Percentiles rank a stretch among this genome's conserved stretches.
These are phyloP conservation scores for Torymus aiolomorphi DNA, from an alignment of 2,888 invertebrate species.

Conservation along the genomic window DNA sequence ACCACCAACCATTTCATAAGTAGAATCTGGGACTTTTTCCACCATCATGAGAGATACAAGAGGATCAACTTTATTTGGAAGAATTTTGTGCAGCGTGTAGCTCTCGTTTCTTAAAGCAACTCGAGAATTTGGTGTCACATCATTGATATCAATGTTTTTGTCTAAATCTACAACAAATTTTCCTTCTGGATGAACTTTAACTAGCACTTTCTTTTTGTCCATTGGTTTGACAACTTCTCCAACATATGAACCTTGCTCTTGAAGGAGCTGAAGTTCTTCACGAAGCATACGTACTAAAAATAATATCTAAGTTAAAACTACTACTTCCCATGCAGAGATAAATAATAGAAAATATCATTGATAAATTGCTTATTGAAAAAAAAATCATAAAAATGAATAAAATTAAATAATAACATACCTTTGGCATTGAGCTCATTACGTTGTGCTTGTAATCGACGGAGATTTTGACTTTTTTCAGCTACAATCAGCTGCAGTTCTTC, in stretches of 20 bases:
- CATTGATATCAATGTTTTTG: slow-evolving; percentile 98
- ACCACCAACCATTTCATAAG: slow-evolving; percentile 99
- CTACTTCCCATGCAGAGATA: background rate
- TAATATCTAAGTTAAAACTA: slow-evolving; percentile 2
- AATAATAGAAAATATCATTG: background rate
- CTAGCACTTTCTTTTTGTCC: slow-evolving; percentile 99
- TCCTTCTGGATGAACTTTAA: slow-evolving; percentile 99
- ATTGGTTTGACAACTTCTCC: slow-evolving; percentile 99
- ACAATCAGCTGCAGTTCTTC: slow-evolving; percentile 97
- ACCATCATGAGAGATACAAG: slow-evolving; percentile 99
- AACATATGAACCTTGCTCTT: slow-evolving; percentile 99
- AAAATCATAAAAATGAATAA: slow-evolving; percentile 3
- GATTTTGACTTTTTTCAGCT: slow-evolving; percentile 98
- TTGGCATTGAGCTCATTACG: slow-evolving; percentile 99
- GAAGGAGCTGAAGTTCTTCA: slow-evolving; percentile 96
- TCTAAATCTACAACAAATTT: slow-evolving; percentile 99
- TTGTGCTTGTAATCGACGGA: slow-evolving; percentile 97
- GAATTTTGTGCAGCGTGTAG: slow-evolving; percentile 97
- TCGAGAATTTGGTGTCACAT: slow-evolving; percentile 97
- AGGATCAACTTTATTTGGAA: slow-evolving; percentile 99
- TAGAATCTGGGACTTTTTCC: slow-evolving; percentile 99
- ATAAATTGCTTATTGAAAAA: slow-evolving; percentile 11
- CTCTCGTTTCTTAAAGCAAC: slow-evolving; percentile 99
- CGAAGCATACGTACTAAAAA: slow-evolving; percentile 93
- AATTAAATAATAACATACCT: slow-evolving; percentile 78